phyloP scores from a whole-genome alignment of 2,888 invertebrate genomes.

The Eupeodes latifasciatus region DNA sequence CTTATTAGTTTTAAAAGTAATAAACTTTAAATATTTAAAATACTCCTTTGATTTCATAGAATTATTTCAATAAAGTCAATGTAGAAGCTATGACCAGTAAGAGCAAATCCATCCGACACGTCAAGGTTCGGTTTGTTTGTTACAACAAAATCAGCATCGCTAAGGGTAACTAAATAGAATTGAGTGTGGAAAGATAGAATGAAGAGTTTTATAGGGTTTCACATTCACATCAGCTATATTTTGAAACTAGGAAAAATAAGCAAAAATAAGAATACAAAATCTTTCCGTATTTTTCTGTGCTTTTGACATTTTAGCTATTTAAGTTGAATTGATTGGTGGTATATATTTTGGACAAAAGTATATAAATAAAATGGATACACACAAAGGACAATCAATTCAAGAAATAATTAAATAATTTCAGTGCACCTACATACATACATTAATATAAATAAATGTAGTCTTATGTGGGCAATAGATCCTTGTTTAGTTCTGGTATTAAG shows the following conservation, averaged over 20 bases:
- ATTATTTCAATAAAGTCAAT: no score
- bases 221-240: constrained; percentile 7
- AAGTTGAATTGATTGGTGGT: constrained; percentile 64
- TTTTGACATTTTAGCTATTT: constrained; percentile 71
- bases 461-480: no score
- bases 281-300: constrained; percentile 50
- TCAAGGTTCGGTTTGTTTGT: constrained; percentile 23
- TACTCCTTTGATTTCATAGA: no score
- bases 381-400: not conserved
- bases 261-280: constrained; percentile 8
- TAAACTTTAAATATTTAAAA: no score
- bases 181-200: constrained; percentile 35
- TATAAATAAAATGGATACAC: not conserved
- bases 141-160: constrained; percentile 18
- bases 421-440: no score
- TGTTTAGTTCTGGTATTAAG: no score
- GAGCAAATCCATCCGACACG: not conserved
- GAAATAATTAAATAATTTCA: not conserved
- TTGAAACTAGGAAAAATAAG: constrained; percentile 17
- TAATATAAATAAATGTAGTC: no score
- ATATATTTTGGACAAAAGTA: constrained; percentile 14
- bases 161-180: constrained; percentile 26
- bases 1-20: no score
- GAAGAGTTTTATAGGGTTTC: constrained; percentile 30
- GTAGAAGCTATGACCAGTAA: not conserved